Percentiles rank a stretch among this genome's conserved stretches.
phyloP scores from a whole-genome alignment of 2,113 vertebrate species.

The crab-eating macaque (Macaca fascicularis) region T2T-MFA8v1.1 NC_088379.1:7445001-7445500 shows the following conservation, averaged over 20 bases:
- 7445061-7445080: fast-evolving
- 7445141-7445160: not conserved
- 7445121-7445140: not conserved
- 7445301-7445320: not conserved
- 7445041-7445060: not conserved
- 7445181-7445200: too few relatives aligned
- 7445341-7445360: not conserved
- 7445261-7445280: not conserved
- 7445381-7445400: too few relatives aligned
- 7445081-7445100: too few relatives aligned
- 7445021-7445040: fast-evolving
- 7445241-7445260: too few relatives aligned
- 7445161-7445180: not conserved
- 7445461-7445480: not conserved
- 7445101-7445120: not conserved
- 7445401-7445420: not conserved
- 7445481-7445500: not conserved
- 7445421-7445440: not conserved
- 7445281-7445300: not conserved
- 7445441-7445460: not conserved
- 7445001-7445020: not conserved
- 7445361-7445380: not conserved
- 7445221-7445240: not conserved
- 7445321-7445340: not conserved
- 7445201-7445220: too few relatives aligned